These are phyloP conservation scores for Hystrix cristata DNA, from an alignment of 2,113 vertebrate genomes.

Conservation along the genomic window DNA sequence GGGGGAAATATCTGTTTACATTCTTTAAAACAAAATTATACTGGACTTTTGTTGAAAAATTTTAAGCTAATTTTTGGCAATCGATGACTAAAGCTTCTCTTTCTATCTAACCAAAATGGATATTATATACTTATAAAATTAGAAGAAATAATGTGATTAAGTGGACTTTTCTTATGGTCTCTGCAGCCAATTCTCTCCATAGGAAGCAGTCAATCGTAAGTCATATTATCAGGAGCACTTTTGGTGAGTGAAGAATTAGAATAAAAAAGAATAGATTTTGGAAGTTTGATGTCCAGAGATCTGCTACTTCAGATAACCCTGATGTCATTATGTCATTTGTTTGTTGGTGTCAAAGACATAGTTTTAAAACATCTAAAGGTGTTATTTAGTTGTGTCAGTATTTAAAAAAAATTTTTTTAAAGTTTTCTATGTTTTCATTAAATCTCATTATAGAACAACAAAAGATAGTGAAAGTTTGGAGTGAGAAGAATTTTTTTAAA, in stretches of 20 bases:
- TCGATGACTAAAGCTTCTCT: not conserved
- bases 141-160: not conserved
- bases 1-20: not conserved
- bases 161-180: not conserved
- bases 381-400: not conserved
- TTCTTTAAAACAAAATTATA: not conserved
- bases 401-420: not conserved
- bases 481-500: slow-evolving; percentile 1
- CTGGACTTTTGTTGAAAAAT: not conserved
- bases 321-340: not conserved
- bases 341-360: not conserved
- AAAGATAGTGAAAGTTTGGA: not conserved
- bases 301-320: not conserved
- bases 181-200: not conserved
- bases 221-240: not conserved
- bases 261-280: no score
- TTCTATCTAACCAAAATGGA: not conserved
- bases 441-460: not conserved
- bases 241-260: not conserved
- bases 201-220: not conserved
- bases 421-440: not conserved
- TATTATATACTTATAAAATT: not conserved
- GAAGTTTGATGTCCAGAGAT: not conserved
- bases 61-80: not conserved
- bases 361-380: not conserved